A percentile compares a stretch with the other conserved stretches of the same genome.
Evolutionary conservation across 2,888 invertebrate species (phyloP).

Genomic region (Drosophila fungiperda): DNA sequence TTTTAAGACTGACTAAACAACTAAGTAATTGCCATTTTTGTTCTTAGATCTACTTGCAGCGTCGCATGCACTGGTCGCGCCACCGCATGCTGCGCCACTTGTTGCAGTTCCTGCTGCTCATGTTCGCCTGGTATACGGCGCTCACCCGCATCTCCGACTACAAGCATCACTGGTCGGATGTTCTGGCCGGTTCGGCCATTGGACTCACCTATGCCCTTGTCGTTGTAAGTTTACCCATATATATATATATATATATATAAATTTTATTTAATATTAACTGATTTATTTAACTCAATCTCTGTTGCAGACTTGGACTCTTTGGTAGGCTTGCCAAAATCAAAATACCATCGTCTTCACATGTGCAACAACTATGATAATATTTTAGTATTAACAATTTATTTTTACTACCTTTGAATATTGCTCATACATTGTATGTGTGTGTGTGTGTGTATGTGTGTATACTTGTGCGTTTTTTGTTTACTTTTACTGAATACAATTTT

Average conservation of each 20-base stretch:
- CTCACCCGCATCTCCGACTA: constrained; percentile 97
- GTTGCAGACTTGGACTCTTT: constrained; percentile 69
- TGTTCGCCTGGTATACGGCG: constrained; percentile 93
- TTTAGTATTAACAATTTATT: constrained; percentile 2
- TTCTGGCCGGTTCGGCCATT: constrained; percentile 91
- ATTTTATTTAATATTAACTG: background rate
- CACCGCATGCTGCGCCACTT: constrained; percentile 92
- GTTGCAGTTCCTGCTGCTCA: constrained; percentile 92
- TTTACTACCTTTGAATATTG: constrained; percentile 6
- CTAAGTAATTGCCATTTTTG: background rate
- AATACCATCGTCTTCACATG: constrained; percentile 14
- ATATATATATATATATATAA: background rate
- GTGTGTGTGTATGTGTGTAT: background rate
- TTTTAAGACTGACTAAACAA: background rate
- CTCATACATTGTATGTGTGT: background rate
- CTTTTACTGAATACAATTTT: constrained; percentile 64
- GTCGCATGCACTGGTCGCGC: constrained; percentile 92
- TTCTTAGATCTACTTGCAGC: constrained; percentile 94
- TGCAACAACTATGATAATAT: constrained; percentile 24
- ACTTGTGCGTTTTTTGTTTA: constrained; percentile 19
- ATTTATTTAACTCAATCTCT: constrained; percentile 3
- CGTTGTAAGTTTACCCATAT: constrained; percentile 87
- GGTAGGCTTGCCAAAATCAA: constrained; percentile 44
- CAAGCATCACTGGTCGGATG: constrained; percentile 99
- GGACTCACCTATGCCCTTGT: constrained; percentile 89